Evolutionary conservation across 37 sponge, comb jelly and placozoan species (phyloP).

Genomic region (Ianthella basta): DNA sequence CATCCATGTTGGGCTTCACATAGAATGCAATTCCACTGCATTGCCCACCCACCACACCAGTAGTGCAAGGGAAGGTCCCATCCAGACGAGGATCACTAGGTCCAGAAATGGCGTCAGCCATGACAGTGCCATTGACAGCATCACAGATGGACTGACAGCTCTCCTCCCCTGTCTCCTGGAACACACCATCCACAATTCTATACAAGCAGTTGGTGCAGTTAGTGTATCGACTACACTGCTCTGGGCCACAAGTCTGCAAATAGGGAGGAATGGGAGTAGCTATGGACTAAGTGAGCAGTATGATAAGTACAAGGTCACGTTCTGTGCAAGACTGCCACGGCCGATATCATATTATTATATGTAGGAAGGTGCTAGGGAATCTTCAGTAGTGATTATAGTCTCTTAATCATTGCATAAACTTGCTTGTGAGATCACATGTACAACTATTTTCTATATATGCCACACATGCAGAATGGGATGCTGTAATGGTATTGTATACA

Average conservation of each 20-base stretch:
- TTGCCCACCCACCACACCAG: background rate
- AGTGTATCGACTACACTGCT: background rate
- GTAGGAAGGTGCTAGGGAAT: too few relatives aligned
- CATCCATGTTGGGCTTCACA: background rate
- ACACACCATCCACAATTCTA: background rate
- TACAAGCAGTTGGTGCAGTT: background rate
- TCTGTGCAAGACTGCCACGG: too few relatives aligned
- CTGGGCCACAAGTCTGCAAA: conserved; percentile 6
- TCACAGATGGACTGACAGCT: background rate
- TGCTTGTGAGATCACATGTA: too few relatives aligned
- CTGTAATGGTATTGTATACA: too few relatives aligned
- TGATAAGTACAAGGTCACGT: too few relatives aligned
- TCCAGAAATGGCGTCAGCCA: background rate
- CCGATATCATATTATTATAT: too few relatives aligned
- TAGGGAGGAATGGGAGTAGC: too few relatives aligned
- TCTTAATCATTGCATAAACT: too few relatives aligned
- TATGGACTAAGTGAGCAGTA: too few relatives aligned
- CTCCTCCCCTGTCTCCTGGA: background rate
- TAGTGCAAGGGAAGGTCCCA: background rate
- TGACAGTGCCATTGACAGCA: background rate
- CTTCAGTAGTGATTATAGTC: too few relatives aligned
- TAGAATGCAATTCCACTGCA: background rate
- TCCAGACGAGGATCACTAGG: background rate
- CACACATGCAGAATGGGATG: too few relatives aligned
- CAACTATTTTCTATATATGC: too few relatives aligned